Conservation (phyloP, 92 coral and sea anemone species). For the Zoanthus gigantus region DNA sequence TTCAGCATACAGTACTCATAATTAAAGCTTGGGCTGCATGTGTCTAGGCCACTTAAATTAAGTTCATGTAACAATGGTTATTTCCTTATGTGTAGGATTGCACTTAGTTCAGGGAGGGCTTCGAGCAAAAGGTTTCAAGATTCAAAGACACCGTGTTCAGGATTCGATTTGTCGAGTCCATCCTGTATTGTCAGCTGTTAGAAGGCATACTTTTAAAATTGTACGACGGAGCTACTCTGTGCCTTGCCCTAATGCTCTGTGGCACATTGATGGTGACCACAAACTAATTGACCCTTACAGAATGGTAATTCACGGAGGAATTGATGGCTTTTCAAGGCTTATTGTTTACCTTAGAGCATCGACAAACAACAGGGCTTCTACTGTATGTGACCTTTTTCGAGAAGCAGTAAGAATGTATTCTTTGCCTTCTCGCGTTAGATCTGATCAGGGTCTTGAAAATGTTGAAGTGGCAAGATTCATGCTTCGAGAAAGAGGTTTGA, state of each 20-base stretch:
- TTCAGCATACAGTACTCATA: too few relatives aligned
- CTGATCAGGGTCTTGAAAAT: constrained; percentile 60
- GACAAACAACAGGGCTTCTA: constrained; percentile 58
- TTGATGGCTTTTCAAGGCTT: constrained; percentile 59
- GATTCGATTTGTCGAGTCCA: constrained; percentile 57
- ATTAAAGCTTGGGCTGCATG: too few relatives aligned
- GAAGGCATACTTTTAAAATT: constrained; percentile 38
- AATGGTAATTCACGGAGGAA: constrained; percentile 67
- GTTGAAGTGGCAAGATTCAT: constrained; percentile 52
- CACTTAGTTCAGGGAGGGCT: constrained; percentile 58
- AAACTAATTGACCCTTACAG: constrained; percentile 67
- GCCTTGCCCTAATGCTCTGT: constrained; percentile 29
- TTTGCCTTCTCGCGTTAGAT: constrained; percentile 51
- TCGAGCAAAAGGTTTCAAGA: constrained; percentile 34
- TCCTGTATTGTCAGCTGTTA: constrained; percentile 1
- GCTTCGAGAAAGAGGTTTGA: constrained; percentile 43
- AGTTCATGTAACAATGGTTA: not conserved
- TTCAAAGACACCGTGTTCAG: constrained; percentile 54
- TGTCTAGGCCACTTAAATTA: not conserved
- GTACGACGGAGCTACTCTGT: constrained; percentile 16
- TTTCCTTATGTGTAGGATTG: not conserved
- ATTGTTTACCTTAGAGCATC: constrained; percentile 43
- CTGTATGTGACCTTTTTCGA: constrained; percentile 47
- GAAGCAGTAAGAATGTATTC: constrained; percentile 40
- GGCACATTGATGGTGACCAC: constrained; percentile 72